These are phyloP conservation scores for Cephus sareptanus DNA, from an alignment of 2,888 invertebrate species.

Conservation along the genomic window DNA sequence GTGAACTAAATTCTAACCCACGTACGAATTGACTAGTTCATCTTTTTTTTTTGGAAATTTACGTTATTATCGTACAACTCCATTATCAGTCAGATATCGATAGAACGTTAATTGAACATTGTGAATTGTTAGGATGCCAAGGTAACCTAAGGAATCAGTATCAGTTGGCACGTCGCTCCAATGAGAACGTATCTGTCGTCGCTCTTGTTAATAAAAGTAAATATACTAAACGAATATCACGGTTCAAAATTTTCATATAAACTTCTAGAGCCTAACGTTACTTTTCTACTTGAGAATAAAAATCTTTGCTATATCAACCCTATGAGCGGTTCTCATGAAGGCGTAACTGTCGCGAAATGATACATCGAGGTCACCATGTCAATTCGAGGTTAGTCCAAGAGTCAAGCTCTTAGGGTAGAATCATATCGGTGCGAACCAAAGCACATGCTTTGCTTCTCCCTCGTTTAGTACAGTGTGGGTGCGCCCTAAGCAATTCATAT, in stretches of 20 bases:
- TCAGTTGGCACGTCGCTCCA: background rate
- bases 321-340: background rate
- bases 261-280: background rate
- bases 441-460: slow-evolving; percentile 42
- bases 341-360: background rate
- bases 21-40: background rate
- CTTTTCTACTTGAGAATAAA: background rate
- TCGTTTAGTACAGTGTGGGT: slow-evolving; percentile 33
- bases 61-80: background rate
- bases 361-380: slow-evolving; percentile 35
- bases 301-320: background rate
- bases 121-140: background rate
- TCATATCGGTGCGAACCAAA: slow-evolving; percentile 45
- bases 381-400: slow-evolving; percentile 32
- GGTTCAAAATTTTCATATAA: background rate
- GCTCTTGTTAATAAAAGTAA: background rate
- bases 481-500: slow-evolving; percentile 42
- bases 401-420: slow-evolving; percentile 8
- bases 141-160: background rate
- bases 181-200: background rate
- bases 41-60: background rate
- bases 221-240: background rate
- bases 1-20: background rate
- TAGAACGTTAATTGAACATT: background rate
- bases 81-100: background rate